Conservation (phyloP, 2,888 invertebrate genomes). For the Platycheirus albimanus region DNA sequence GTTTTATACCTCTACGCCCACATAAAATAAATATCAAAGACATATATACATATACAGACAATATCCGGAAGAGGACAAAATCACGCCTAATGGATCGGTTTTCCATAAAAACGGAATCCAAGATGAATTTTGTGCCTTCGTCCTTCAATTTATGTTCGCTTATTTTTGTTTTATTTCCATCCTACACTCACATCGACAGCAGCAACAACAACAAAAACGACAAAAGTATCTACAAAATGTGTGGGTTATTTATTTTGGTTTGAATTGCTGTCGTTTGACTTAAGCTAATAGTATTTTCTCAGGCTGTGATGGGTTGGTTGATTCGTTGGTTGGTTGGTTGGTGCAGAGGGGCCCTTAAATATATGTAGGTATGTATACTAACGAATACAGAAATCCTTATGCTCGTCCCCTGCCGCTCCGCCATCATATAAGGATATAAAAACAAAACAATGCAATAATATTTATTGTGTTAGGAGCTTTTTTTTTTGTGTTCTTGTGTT, state of each 20-base stretch:
- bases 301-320: conserved; percentile 15
- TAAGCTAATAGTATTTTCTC: conserved; percentile 66
- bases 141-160: conserved; percentile 51
- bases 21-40: conserved; percentile 47
- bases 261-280: conserved; percentile 74
- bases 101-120: conserved; percentile 64
- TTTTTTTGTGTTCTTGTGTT: too few species aligned
- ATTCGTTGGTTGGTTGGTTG: too few species aligned
- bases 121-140: conserved; percentile 62
- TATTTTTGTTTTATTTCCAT: conserved; percentile 25
- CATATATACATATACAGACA: conserved; percentile 3
- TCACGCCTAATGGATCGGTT: conserved; percentile 66
- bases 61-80: conserved; percentile 43
- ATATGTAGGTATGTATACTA: too few species aligned
- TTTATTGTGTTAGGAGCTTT: conserved; percentile 58
- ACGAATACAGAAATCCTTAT: background rate
- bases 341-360: conserved; percentile 11
- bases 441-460: conserved; percentile 66
- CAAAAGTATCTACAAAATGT: conserved; percentile 38
- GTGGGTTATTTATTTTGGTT: conserved; percentile 64
- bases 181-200: too few species aligned
- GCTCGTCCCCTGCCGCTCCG: conserved; percentile 14
- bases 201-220: conserved; percentile 14
- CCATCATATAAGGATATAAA: conserved; percentile 43
- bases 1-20: conserved; percentile 53